Evolutionary conservation across 1,140 invertebrate species (phyloP), one percentile per base, ranked within the genome.

Genomic region (Wiebesia pumilae): DNA sequence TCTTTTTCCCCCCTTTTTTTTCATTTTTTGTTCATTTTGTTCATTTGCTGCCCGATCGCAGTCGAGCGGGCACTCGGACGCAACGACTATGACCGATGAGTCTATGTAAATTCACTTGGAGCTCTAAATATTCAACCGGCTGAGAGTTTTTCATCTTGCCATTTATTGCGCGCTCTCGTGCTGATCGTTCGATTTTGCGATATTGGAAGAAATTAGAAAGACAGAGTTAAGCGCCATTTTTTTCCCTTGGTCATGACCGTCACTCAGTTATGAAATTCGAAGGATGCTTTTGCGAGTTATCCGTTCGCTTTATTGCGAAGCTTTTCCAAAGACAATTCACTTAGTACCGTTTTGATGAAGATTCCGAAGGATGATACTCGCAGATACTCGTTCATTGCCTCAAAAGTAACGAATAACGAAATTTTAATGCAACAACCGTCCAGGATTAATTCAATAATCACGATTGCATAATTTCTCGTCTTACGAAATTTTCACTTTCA

Each of bases 81-180:
- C 65, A 47, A 38, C 75, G 43, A n/a, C 62, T 80, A 51, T 80
- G 43, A 71, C 77, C 84, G 21, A 85, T 58, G 84, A 73, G 77
- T 10, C 77, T 58, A 58, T 54, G 77, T 69, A 58, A 33, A 85
- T 85, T 80, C 84, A 62, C 65, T 79, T 51, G 51, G 0, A 12
- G 43, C 9, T 80, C 10, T 80, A 54, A 80, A 80, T 80, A 85
- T 80, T 85, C 84, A 54, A 16, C 10, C 3, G 30, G 38, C 38
- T 7, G 30, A 47, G 51, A 19, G 58, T 43, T 83, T 62, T 83
- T 16, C 19, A 3, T 30, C 10, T 78, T 47, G 2, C 27, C 38
- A 43, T 75, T 75, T 47, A 38, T 16, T 12, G 38, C 16, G 24
- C 30, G 38, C 21, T 38, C 35, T 24, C 58, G 1, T 35, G 54